phyloP scores from a whole-genome alignment of 1,140 invertebrate genomes.

The Conopomorpha cramerella region DNA sequence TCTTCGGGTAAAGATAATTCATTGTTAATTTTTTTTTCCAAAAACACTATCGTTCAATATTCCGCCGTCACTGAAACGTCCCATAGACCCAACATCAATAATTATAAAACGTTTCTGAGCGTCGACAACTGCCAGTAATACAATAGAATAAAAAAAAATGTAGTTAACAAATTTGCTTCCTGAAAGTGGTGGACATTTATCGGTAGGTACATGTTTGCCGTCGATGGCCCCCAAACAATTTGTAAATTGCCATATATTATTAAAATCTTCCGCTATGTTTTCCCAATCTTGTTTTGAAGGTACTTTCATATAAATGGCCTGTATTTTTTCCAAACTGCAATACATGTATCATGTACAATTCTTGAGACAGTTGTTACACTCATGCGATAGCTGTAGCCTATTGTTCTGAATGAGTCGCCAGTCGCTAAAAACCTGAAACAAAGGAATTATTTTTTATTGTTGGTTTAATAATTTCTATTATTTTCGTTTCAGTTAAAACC shows the following conservation, averaged over 20 bases:
- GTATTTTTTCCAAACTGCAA: slow-evolving; percentile 1
- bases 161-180: slow-evolving; percentile 30
- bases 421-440: slow-evolving; percentile 1
- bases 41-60: slow-evolving; percentile 3
- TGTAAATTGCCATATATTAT: slow-evolving; percentile 3
- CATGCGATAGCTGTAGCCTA: slow-evolving; percentile 1
- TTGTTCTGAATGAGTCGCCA: not conserved
- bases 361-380: not conserved
- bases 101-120: slow-evolving; percentile 10
- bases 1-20: slow-evolving; percentile 1
- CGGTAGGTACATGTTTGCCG: slow-evolving; percentile 5
- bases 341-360: slow-evolving; percentile 3
- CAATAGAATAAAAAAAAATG: slow-evolving; percentile 21
- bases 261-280: slow-evolving; percentile 2
- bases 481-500: not conserved
- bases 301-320: slow-evolving; percentile 1
- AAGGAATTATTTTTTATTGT: not conserved
- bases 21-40: slow-evolving; percentile 3
- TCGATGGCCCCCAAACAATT: slow-evolving; percentile 4
- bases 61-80: not conserved
- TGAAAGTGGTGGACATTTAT: slow-evolving; percentile 6
- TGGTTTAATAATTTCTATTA: not conserved
- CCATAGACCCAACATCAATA: slow-evolving; percentile 3
- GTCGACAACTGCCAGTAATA: slow-evolving; percentile 23
- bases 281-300: slow-evolving; percentile 3